Conservation (phyloP, 2,888 invertebrate species). For the Aleiodes leptofemur region DNA sequence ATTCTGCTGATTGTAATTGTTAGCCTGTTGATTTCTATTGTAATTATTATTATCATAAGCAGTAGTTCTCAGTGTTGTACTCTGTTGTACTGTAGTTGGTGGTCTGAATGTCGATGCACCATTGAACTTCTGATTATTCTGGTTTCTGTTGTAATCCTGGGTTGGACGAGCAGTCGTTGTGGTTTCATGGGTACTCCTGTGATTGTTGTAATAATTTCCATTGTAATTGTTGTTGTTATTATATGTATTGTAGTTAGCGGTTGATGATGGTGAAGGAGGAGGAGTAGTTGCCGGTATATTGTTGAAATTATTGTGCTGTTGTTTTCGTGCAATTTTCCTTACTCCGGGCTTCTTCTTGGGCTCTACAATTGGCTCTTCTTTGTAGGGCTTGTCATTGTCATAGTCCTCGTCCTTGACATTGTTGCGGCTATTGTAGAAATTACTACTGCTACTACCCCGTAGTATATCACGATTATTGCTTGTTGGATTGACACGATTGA, state of each 20-base stretch:
- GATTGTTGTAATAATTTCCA: slow-evolving; percentile 53
- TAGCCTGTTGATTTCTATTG: slow-evolving; percentile 53
- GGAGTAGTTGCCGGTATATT: slow-evolving; percentile 60
- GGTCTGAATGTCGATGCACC: slow-evolving; percentile 64
- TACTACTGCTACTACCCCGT: slow-evolving; percentile 67
- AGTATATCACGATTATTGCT: slow-evolving; percentile 61
- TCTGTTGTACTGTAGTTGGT: slow-evolving; percentile 63
- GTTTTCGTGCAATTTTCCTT: slow-evolving; percentile 68
- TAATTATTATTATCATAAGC: slow-evolving; percentile 55
- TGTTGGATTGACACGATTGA: slow-evolving; percentile 66
- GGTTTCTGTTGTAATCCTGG: slow-evolving; percentile 48
- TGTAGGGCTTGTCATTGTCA: slow-evolving; percentile 76
- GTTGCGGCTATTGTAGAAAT: slow-evolving; percentile 70
- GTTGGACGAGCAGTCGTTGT: slow-evolving; percentile 49
- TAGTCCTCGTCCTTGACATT: slow-evolving; percentile 76
- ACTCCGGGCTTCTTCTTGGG: slow-evolving; percentile 64
- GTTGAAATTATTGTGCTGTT: slow-evolving; percentile 60
- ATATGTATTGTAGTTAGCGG: slow-evolving; percentile 46
- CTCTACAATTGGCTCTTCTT: slow-evolving; percentile 75
- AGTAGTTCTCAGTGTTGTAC: slow-evolving; percentile 62
- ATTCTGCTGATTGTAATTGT: slow-evolving; percentile 55
- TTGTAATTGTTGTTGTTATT: slow-evolving; percentile 52
- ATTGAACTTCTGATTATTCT: slow-evolving; percentile 59
- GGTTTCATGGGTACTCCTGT: slow-evolving; percentile 52
- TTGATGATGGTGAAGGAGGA: slow-evolving; percentile 56